These are phyloP conservation scores for Ctenoplectra terminalis DNA, from an alignment of 1,140 invertebrate species.

Conservation along the genomic window DNA sequence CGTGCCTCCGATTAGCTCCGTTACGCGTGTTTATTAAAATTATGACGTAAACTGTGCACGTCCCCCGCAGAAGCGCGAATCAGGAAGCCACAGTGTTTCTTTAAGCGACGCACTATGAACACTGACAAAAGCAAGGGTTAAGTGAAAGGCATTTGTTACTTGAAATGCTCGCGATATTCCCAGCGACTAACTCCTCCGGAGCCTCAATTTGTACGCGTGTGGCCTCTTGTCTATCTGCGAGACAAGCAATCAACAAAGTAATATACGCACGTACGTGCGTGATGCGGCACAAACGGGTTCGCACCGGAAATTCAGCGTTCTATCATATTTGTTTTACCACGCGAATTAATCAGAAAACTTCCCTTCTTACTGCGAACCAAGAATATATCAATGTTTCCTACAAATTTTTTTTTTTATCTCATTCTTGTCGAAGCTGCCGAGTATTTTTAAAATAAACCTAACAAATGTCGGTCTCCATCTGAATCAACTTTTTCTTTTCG, in stretches of 20 bases:
- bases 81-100: slow-evolving; percentile 8
- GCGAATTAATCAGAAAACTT: neutral
- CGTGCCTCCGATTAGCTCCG: no score
- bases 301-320: slow-evolving; percentile 19
- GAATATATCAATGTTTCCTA: no score
- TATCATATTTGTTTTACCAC: slow-evolving; percentile 1
- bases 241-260: slow-evolving; percentile 47
- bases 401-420: no score
- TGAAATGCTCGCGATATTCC: slow-evolving; percentile 26
- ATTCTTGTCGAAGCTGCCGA: no score
- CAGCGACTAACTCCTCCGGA: no score
- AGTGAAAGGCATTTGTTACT: slow-evolving; percentile 46
- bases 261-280: slow-evolving; percentile 17
- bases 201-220: slow-evolving; percentile 48
- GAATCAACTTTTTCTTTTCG: no score
- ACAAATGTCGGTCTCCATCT: no score
- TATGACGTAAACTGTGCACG: neutral
- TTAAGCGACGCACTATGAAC: slow-evolving; percentile 22
- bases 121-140: slow-evolving; percentile 42
- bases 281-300: slow-evolving; percentile 11
- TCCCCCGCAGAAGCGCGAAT: neutral
- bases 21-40: no score
- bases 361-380: neutral
- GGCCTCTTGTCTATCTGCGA: slow-evolving; percentile 33
- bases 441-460: no score